Percentiles rank a stretch among this genome's conserved stretches.
Evolutionary conservation across 2,888 invertebrate species (phyloP).

Genomic region (Orthosia cruda): DNA sequence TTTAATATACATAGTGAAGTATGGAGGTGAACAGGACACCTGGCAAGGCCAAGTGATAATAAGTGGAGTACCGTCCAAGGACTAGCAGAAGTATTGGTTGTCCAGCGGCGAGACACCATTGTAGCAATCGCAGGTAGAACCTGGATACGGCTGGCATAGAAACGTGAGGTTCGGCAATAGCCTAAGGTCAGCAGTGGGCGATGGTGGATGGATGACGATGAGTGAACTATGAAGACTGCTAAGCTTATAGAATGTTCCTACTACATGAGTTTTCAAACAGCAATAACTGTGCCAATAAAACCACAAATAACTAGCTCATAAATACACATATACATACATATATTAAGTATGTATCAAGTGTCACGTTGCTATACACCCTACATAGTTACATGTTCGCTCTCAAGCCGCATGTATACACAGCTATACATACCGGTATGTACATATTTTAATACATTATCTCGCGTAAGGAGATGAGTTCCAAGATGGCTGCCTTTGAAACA

Average conservation of each 20-base stretch:
- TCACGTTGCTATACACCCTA: constrained; percentile 45
- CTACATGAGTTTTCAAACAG: neutral
- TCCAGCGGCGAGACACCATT: no score
- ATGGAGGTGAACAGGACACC: no score
- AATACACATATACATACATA: constrained; percentile 39
- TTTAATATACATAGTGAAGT: no score
- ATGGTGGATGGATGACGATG: no score
- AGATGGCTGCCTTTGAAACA: constrained; percentile 87
- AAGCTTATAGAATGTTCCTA: neutral
- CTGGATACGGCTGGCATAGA: no score
- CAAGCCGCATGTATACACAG: constrained; percentile 52
- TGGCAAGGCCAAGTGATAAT: no score
- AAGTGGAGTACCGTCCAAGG: no score
- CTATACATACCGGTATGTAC: constrained; percentile 67
- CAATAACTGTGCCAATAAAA: constrained; percentile 40
- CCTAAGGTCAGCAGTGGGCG: no score
- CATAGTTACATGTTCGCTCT: constrained; percentile 31
- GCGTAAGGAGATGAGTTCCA: constrained; percentile 89
- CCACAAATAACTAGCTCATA: constrained; percentile 44
- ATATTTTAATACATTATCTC: constrained; percentile 88
- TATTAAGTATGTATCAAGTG: constrained; percentile 49
- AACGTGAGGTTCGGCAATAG: no score
- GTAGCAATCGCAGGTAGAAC: no score
- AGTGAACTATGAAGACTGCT: neutral
- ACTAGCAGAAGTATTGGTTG: no score